Conservation (phyloP, 1,140 invertebrate genomes). For the Drosophila busckii region DNA sequence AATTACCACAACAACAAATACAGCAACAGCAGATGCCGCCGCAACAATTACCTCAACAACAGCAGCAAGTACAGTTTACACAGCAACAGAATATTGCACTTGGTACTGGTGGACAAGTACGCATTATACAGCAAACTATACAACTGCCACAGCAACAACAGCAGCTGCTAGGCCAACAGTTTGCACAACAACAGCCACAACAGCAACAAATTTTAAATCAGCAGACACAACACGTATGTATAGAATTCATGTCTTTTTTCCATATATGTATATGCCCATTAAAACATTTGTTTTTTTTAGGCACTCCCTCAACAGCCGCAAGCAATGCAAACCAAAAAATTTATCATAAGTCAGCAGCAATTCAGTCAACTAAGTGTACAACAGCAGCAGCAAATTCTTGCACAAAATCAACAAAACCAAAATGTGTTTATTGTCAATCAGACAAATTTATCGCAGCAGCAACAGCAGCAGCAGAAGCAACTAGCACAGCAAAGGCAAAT, state of each 20-base stretch:
- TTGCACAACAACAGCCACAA: slow-evolving; percentile 46
- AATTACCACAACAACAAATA: slow-evolving; percentile 12
- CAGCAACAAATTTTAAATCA: slow-evolving; percentile 36
- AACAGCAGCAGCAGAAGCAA: slow-evolving; percentile 79
- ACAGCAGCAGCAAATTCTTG: slow-evolving; percentile 80
- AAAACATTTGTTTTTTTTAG: neutral
- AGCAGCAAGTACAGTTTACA: slow-evolving; percentile 60
- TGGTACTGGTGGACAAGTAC: slow-evolving; percentile 59
- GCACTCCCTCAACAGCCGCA: slow-evolving; percentile 25
- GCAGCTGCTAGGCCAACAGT: slow-evolving; percentile 52
- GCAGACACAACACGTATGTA: slow-evolving; percentile 30
- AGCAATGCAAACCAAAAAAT: slow-evolving; percentile 59
- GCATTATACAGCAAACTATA: slow-evolving; percentile 74
- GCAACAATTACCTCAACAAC: slow-evolving; percentile 25
- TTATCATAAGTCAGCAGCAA: slow-evolving; percentile 80
- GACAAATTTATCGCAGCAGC: slow-evolving; percentile 74
- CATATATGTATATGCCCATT: no score
- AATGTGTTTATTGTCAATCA: slow-evolving; percentile 77
- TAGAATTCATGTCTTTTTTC: no score
- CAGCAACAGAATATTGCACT: slow-evolving; percentile 59
- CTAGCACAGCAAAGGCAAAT: slow-evolving; percentile 80
- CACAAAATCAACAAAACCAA: slow-evolving; percentile 74
- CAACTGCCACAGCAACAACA: slow-evolving; percentile 50
- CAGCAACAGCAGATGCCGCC: slow-evolving; percentile 23
- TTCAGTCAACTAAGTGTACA: slow-evolving; percentile 81